Percentiles rank a stretch among this genome's conserved stretches.
These are phyloP conservation scores for Aplodontia rufa DNA, from an alignment of 2,113 vertebrate genomes.

Conservation along the genomic window DNA sequence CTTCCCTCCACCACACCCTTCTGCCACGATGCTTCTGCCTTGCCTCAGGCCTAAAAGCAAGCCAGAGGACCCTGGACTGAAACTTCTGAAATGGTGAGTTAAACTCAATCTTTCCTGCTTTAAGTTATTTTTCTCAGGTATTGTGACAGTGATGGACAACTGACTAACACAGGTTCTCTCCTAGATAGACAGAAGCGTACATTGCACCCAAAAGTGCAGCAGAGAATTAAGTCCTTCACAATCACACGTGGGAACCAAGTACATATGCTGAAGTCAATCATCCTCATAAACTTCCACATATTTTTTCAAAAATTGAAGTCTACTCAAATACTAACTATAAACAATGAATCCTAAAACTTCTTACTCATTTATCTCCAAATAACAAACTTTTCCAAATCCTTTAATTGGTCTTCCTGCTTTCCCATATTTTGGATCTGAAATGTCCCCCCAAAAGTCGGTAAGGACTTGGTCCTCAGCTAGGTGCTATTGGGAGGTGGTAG, in stretches of 20 bases:
- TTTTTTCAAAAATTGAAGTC: neutral
- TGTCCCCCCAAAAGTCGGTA: neutral
- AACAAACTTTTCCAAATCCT: neutral
- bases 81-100: too few species aligned
- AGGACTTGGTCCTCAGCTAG: neutral
- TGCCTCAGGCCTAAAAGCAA: too few species aligned
- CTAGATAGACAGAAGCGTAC: neutral
- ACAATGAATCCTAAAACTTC: neutral
- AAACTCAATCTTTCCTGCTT: too few species aligned
- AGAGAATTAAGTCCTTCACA: neutral
- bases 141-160: too few species aligned
- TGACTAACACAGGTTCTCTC: too few species aligned
- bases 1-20: neutral
- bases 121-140: too few species aligned
- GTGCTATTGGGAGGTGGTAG: neutral
- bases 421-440: neutral
- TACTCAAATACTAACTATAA: neutral
- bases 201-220: neutral
- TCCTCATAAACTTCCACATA: neutral
- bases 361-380: neutral
- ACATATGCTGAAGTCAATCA: neutral
- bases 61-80: too few species aligned
- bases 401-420: neutral
- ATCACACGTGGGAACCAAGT: neutral
- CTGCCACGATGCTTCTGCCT: too few species aligned